Evolutionary conservation across 2,888 invertebrate genomes (phyloP), one percentile per base, ranked within the genome.

Genomic region (Xylocampa areola): DNA sequence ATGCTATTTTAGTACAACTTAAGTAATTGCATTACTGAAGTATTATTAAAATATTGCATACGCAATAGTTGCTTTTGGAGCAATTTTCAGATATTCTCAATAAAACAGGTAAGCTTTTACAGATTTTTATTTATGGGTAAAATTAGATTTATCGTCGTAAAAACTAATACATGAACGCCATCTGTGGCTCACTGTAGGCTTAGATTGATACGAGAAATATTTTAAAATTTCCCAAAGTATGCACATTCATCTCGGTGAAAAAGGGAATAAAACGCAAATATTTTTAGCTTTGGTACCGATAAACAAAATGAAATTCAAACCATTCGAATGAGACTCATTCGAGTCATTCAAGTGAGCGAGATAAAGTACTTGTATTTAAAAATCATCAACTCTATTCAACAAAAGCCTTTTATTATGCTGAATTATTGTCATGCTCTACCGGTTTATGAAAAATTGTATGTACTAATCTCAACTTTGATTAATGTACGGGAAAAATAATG

Each of bases 331-430:
- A 36, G 36, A 19, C 11, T 11, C 21, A 19, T 11, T 16, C 14
- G 25, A 16, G 5, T 33, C 36, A 11, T 36, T 21, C 36, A n/a
- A n/a, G 3, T 33, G 33, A 33, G 10, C 2, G 33, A 33, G 33
- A 33, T 33, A 17, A 33, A 33, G 33, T 33, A 10, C 7, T 17
- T 1, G 5, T 11, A 6, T 13, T 8, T 23, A 23, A 16, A 37
- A 23, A 13, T 4, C 25, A n/a, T 4, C 10, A 27, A 14, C 10
- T 27, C 14, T 10, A 27, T 16, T 4, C 8, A 10, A 10, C 14
- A 16, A 10, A n/a, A 16, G 7, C 8, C 6, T 10, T 10, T 10
- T 23, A 13, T 11, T 21, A 4, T 14, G 0, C 2, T 10, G 13
- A 23, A 37, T 8, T 14, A 8, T 37, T 13, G 23, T 23, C 1